Base-by-base conservation (phyloP, 2,797 vertebrate genomes). In the Gallinago solitaria region DNA sequence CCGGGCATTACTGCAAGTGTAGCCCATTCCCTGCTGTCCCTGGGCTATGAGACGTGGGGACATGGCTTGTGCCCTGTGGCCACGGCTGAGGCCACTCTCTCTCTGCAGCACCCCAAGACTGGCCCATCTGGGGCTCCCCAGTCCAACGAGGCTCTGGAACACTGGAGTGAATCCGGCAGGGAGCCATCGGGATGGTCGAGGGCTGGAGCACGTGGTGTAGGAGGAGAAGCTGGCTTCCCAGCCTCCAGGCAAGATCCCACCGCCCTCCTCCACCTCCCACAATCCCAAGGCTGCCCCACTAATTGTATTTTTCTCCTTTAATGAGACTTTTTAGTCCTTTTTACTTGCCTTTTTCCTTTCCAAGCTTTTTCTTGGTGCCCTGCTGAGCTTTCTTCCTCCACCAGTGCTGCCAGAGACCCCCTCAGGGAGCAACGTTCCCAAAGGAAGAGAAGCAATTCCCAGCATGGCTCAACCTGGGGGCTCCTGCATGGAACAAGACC, bases 181-280 rank as follows among this genome's bases (percentile, higher is more conserved):
- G 78, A 73, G 50, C 64, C 74, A 9, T 6, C 0, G 0, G 57
- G 33, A 13, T 12, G 41, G 18, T 1, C 0, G 0, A 17, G 59
- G n/a, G 17, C 51, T 28, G 20, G 53, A 71, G 61, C 37, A 87
- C 2, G 0, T 7, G 4, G 28, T 0, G 5, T 5, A 53, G 0
- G 1, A 39, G 73, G 50, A 54, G n/a, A 48, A 69, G 39, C 4
- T 51, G 32, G 25, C 21, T 12, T 95, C 64, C 50, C 70, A 84
- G 81, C n/a, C 69, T 75, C 50, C 20, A 68, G 9, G 37, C 20
- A 75, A 67, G 65, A 37, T 14, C 70, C 75, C 21, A 7, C n/a
- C 47, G 56, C 45, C 48, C 35, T 64, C 9, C 45, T 54, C 47
- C 2, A 2, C 21, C 21, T 63, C 50, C 28, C 0, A 1, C 56